A percentile compares a stretch with the other conserved stretches of the same genome.
These are phyloP conservation scores for Lithobius niger DNA, from an alignment of 1,140 invertebrate genomes.

Conservation along the genomic window DNA sequence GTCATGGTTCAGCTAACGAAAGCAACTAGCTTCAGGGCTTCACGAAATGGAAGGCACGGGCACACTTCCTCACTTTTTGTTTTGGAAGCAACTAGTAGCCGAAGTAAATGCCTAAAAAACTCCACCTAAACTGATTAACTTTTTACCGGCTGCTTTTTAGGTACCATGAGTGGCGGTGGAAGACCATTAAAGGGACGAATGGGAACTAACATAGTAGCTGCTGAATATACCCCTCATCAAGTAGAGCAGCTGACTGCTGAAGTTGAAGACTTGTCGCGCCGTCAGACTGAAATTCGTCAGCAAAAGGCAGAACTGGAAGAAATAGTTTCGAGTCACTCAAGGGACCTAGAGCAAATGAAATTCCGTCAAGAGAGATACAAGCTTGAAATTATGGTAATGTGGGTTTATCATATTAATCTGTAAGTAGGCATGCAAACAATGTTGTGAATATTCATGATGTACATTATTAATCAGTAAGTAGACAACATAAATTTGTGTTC, in stretches of 20 bases:
- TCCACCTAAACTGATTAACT: no score
- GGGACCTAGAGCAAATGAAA: constrained; percentile 37
- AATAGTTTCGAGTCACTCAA: constrained; percentile 32
- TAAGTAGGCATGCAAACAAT: no score
- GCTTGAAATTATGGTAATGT: constrained; percentile 42
- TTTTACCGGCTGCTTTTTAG: constrained; percentile 30
- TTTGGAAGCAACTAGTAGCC: no score
- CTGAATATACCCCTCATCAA: constrained; percentile 37
- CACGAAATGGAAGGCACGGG: no score
- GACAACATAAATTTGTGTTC: no score
- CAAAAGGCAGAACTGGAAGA: constrained; percentile 38
- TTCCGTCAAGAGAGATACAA: constrained; percentile 36
- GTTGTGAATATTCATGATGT: no score
- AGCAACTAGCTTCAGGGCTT: no score
- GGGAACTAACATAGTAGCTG: constrained; percentile 46
- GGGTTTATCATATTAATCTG: no score
- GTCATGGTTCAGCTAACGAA: no score
- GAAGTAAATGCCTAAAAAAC: no score
- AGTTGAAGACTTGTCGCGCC: constrained; percentile 34
- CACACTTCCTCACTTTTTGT: no score
- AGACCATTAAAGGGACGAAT: constrained; percentile 52
- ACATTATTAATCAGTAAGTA: no score
- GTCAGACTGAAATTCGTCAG: constrained; percentile 21
- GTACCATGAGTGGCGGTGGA: constrained; percentile 91
- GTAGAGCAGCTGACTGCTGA: constrained; percentile 37